A percentile compares a stretch with the other conserved stretches of the same genome.
These are phyloP conservation scores for Eupithecia tripunctaria DNA, from an alignment of 2,888 invertebrate species.

Conservation along the genomic window DNA sequence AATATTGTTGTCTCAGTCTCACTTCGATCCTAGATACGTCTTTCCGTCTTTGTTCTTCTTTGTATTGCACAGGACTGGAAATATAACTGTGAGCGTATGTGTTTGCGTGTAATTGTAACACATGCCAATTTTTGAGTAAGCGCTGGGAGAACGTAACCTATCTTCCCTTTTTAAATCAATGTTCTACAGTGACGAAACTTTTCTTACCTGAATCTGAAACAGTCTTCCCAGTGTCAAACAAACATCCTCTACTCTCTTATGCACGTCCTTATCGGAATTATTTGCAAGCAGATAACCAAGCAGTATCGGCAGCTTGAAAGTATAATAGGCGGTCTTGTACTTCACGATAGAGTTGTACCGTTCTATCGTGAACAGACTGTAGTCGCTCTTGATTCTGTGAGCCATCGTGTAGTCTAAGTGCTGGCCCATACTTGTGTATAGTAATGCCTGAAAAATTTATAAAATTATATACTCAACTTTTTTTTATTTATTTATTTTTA, in stretches of 20 bases:
- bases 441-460: constrained; percentile 57
- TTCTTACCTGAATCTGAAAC: constrained; percentile 93
- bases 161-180: no score
- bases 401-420: constrained; percentile 89
- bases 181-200: neutral
- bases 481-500: no score
- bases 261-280: constrained; percentile 86
- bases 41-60: no score
- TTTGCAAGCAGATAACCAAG: constrained; percentile 92
- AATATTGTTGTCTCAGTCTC: no score
- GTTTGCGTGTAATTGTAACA: no score
- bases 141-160: no score
- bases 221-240: constrained; percentile 94
- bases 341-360: constrained; percentile 92
- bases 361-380: constrained; percentile 88
- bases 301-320: constrained; percentile 94
- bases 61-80: no score
- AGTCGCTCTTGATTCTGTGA: constrained; percentile 61
- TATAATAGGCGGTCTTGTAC: constrained; percentile 95
- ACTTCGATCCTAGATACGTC: no score
- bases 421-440: constrained; percentile 91
- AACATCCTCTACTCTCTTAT: constrained; percentile 90
- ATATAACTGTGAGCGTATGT: no score
- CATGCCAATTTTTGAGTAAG: no score
- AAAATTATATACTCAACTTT: neutral